These are phyloP conservation scores for Agrotis puta DNA, from an alignment of 2,888 invertebrate genomes.

Conservation along the genomic window DNA sequence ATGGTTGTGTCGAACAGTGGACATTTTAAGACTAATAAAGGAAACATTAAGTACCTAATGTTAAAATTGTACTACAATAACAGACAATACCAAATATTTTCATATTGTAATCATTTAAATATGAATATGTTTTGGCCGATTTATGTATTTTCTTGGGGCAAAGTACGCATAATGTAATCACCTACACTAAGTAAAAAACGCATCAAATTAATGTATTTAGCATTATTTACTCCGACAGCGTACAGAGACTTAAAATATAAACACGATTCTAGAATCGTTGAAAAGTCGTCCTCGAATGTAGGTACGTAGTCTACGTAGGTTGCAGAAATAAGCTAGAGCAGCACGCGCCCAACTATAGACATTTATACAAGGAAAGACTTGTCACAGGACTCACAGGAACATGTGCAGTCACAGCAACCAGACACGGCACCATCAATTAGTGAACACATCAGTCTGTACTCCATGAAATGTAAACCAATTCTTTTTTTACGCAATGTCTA, in stretches of 20 bases:
- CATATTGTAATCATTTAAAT: background rate
- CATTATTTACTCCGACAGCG: background rate
- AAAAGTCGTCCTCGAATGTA: no score
- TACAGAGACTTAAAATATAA: no score
- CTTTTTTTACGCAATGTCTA: constrained; percentile 21
- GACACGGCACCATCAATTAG: constrained; percentile 3
- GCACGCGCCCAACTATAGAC: background rate
- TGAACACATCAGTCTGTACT: background rate
- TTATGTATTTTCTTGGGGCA: constrained; percentile 4
- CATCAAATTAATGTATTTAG: constrained; percentile 11
- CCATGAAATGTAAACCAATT: constrained; percentile 2
- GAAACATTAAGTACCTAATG: background rate
- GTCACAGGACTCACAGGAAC: background rate
- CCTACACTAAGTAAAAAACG: constrained; percentile 1
- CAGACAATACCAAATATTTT: background rate
- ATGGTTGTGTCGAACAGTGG: constrained; percentile 1
- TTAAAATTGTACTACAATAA: background rate
- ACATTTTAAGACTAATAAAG: background rate
- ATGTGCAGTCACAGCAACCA: background rate
- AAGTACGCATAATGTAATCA: constrained; percentile 5
- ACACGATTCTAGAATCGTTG: no score
- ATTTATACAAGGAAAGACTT: no score
- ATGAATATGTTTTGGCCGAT: background rate
- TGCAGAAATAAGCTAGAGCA: background rate
- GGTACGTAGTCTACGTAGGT: background rate